Base-by-base conservation (phyloP, 1,140 invertebrate genomes). In the Maniola jurtina region DNA sequence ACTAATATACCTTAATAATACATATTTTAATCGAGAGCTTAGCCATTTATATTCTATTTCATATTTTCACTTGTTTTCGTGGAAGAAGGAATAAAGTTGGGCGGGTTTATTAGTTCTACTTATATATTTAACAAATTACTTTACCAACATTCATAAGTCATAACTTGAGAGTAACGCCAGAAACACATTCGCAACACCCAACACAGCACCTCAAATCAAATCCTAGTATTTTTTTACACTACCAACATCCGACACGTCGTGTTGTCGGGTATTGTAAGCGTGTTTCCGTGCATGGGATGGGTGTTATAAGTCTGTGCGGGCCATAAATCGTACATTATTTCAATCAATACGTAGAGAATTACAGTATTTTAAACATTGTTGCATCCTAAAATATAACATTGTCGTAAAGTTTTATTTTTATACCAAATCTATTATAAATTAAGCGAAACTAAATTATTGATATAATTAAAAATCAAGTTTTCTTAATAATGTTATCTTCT, bases 21-120 rank as follows among this genome's bases (percentile, higher is more conserved):
- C n/a, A n/a, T n/a, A 55, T 34, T 55, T 55, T 2, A 55, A 11
- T 55, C 34, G 54, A 55, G 54, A 55, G 54, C 54, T 55, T 55
- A 55, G 54, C 34, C 54, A 13, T 55, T 11, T 5, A 34, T 55
- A 55, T 15, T 55, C 33, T 35, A 35, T 16, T 50, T 50, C 11
- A 42, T 55, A 54, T 54, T 52, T 52, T 33, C 14, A 52, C 13
- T 54, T 54, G 8, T 25, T 55, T 52, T 52, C 48, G 25, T 35
- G 54, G 54, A 55, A 55, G 54, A 55, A 48, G 45, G 25, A 54
- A 35, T n/a, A 50, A 33, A 55, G 13, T 34, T 55, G 54, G 54
- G 54, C 54, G 54, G 54, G 25, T 38, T 34, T 36, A 15, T 38
- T 66, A 54, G 48, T 58, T 62, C 63, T 66, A 63, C 35, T 58